phyloP scores from a whole-genome alignment of 2,797 vertebrate species.

The Pagetopsis macropterus region DNA sequence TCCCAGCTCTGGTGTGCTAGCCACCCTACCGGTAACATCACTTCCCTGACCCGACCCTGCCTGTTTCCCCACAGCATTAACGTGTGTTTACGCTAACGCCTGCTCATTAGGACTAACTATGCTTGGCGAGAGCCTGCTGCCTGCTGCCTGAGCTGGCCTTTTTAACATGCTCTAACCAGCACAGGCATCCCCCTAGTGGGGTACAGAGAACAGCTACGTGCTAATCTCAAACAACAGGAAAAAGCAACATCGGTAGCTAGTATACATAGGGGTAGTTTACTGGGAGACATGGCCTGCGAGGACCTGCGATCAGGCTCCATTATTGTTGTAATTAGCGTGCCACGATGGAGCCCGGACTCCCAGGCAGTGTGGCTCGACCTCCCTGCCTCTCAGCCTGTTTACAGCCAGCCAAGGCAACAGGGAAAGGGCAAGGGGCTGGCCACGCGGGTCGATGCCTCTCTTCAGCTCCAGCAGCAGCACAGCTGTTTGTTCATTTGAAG shows the following conservation, averaged over 20 bases:
- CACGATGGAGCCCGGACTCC: constrained; percentile 66
- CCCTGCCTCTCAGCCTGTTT: constrained; percentile 75
- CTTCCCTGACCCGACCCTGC: constrained; percentile 80
- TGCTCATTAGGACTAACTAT: constrained; percentile 79
- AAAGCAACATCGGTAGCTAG: constrained; percentile 61
- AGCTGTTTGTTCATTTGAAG: constrained; percentile 80
- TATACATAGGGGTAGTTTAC: constrained; percentile 66
- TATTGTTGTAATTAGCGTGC: constrained; percentile 83
- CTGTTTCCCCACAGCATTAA: constrained; percentile 79
- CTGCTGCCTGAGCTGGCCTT: constrained; percentile 59
- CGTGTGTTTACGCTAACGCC: constrained; percentile 77
- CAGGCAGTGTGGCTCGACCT: constrained; percentile 74
- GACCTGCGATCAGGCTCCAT: constrained; percentile 79
- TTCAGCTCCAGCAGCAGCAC: constrained; percentile 64
- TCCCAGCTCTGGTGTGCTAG: constrained; percentile 71
- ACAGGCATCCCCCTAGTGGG: constrained; percentile 62
- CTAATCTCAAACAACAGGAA: constrained; percentile 79
- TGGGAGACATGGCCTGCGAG: constrained; percentile 74
- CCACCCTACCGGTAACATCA: constrained; percentile 80
- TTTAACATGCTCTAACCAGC: constrained; percentile 76
- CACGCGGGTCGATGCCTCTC: constrained; percentile 63
- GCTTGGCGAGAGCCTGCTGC: constrained; percentile 69
- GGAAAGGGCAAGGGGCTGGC: constrained; percentile 70
- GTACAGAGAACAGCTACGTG: constrained; percentile 59
- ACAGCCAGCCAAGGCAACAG: constrained; percentile 69